These are phyloP conservation scores for Temnothorax unifasciatus DNA, from an alignment of 2,888 invertebrate genomes.

Conservation along the genomic window DNA sequence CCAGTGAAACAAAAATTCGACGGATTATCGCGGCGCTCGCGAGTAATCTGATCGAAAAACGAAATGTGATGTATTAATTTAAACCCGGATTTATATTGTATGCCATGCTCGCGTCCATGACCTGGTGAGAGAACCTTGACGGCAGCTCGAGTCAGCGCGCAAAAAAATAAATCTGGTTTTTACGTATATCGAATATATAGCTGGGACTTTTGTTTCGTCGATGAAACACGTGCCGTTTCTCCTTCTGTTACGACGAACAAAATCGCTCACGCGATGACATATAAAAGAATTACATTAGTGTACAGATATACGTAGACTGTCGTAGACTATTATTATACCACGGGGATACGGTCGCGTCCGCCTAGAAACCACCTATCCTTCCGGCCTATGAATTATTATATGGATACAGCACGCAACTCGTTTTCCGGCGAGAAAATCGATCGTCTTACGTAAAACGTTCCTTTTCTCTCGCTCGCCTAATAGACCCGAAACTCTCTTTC, in stretches of 20 bases:
- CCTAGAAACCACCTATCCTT: conserved; percentile 69
- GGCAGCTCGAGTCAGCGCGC: not conserved
- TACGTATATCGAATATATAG: conserved; percentile 5
- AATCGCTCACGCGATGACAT: not conserved
- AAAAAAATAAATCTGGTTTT: conserved; percentile 15
- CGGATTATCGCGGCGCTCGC: not conserved
- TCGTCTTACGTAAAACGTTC: conserved; percentile 68
- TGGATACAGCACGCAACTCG: conserved; percentile 49
- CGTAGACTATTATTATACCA: not conserved
- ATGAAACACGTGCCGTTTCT: not conserved
- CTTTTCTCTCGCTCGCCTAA: conserved; percentile 73
- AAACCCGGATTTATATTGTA: not conserved
- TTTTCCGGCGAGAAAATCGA: conserved; percentile 58
- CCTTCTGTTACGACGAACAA: not conserved
- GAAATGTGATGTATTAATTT: conserved; percentile 7
- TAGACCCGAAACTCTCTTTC: conserved; percentile 58
- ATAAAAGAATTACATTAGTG: conserved; percentile 39
- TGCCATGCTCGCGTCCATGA: conserved; percentile 5
- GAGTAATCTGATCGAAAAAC: conserved; percentile 10
- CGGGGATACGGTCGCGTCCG: conserved; percentile 32
- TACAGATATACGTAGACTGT: conserved; percentile 23
- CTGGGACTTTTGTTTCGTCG: conserved; percentile 26
- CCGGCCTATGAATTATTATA: conserved; percentile 73
- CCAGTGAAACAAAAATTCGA: not conserved
- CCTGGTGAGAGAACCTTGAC: not conserved